Evolutionary conservation across 1,140 invertebrate genomes (phyloP).

Genomic region (Sarcophaga bullata): DNA sequence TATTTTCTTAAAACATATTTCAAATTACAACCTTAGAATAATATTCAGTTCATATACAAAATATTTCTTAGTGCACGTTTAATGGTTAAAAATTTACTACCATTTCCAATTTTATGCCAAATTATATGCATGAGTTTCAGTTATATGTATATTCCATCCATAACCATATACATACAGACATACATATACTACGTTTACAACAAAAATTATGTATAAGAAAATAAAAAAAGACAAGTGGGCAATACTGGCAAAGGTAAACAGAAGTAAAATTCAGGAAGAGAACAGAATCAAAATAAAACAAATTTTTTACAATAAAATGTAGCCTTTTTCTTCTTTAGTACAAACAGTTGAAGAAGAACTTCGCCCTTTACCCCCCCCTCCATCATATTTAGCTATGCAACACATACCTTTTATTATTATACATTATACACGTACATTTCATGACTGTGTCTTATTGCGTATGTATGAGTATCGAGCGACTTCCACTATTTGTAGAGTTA

Average conservation of each 20-base stretch:
- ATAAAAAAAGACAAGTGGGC: neutral
- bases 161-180: too few relatives aligned
- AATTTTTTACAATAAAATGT: slow-evolving; percentile 38
- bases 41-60: too few relatives aligned
- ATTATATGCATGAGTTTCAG: too few relatives aligned
- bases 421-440: neutral
- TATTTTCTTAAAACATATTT: too few relatives aligned
- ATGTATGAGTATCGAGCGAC: neutral
- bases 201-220: neutral
- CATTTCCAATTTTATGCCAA: too few relatives aligned
- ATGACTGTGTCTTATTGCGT: neutral
- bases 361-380: neutral
- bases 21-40: too few relatives aligned
- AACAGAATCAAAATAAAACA: neutral
- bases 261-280: neutral
- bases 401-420: neutral
- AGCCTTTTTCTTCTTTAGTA: neutral
- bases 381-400: neutral
- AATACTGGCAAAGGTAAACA: neutral
- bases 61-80: too few relatives aligned
- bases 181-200: too few relatives aligned
- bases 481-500: neutral
- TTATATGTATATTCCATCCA: too few relatives aligned
- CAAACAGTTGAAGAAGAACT: slow-evolving; percentile 14
- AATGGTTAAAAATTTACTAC: too few relatives aligned